Conservation (phyloP, 2,797 vertebrate genomes). For the Sebastes hubbsi region DNA sequence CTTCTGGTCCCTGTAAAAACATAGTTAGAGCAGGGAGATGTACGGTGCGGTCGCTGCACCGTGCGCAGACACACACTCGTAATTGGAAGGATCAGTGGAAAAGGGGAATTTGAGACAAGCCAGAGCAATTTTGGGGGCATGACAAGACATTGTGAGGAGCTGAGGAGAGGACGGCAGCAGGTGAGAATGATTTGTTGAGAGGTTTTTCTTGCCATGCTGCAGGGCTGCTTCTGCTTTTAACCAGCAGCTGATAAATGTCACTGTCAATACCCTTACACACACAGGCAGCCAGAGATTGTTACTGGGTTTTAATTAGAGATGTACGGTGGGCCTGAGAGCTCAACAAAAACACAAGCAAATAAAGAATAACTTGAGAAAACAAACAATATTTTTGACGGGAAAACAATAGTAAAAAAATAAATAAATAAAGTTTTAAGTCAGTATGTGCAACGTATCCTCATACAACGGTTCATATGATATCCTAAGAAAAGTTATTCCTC, state of each 20-base stretch:
- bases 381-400: neutral
- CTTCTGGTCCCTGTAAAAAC: slow-evolving; percentile 74
- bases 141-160: slow-evolving; percentile 73
- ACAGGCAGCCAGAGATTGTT: neutral
- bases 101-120: slow-evolving; percentile 68
- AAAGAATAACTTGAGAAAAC: neutral
- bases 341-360: neutral
- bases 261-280: neutral
- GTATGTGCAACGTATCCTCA: neutral
- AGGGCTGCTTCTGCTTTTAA: neutral
- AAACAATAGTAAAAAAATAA: neutral
- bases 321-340: neutral
- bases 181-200: slow-evolving; percentile 65
- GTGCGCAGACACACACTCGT: slow-evolving; percentile 45
- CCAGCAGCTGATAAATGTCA: slow-evolving; percentile 27
- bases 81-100: slow-evolving; percentile 73
- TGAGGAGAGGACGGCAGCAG: slow-evolving; percentile 53
- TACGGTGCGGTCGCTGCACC: slow-evolving; percentile 55
- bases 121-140: slow-evolving; percentile 61
- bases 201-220: slow-evolving; percentile 16
- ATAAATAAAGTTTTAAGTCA: neutral
- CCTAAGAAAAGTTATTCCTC: too few relatives aligned
- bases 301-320: neutral
- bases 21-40: slow-evolving; percentile 71
- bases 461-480: too few relatives aligned